These are phyloP conservation scores for Cyanistes caeruleus DNA, from an alignment of 2,113 vertebrate genomes.

Conservation along the genomic window DNA sequence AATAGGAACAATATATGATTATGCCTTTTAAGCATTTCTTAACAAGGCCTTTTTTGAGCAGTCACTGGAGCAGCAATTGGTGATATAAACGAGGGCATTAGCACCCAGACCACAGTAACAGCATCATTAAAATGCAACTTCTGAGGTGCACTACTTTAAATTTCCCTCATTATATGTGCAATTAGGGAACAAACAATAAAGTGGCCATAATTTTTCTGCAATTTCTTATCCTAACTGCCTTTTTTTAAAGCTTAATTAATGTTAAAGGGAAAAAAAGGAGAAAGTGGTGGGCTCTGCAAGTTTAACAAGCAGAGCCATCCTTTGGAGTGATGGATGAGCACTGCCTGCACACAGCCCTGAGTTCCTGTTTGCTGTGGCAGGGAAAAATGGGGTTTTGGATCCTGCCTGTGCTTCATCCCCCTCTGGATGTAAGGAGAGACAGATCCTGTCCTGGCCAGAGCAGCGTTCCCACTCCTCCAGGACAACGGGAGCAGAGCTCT, in stretches of 20 bases:
- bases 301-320: neutral
- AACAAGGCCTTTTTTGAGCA: neutral
- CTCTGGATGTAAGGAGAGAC: neutral
- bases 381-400: neutral
- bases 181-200: slow-evolving; percentile 58
- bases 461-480: fast-evolving
- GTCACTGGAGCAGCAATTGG: neutral
- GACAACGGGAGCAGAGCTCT: neutral
- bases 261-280: neutral
- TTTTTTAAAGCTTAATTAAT: slow-evolving; percentile 33
- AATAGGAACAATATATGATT: neutral
- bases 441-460: fast-evolving
- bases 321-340: neutral
- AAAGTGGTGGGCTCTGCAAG: neutral
- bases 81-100: slow-evolving; percentile 41
- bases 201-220: neutral
- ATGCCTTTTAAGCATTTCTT: slow-evolving; percentile 4
- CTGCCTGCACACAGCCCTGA: neutral
- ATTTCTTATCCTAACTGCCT: slow-evolving; percentile 31
- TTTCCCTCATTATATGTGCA: slow-evolving; percentile 50
- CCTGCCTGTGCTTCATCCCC: neutral
- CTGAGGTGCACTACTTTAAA: slow-evolving; percentile 18
- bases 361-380: neutral
- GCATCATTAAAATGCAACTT: slow-evolving; percentile 28
- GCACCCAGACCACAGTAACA: neutral